phyloP scores from a whole-genome alignment of 1,140 invertebrate species.

The Drosophila trapezifrons region DNA sequence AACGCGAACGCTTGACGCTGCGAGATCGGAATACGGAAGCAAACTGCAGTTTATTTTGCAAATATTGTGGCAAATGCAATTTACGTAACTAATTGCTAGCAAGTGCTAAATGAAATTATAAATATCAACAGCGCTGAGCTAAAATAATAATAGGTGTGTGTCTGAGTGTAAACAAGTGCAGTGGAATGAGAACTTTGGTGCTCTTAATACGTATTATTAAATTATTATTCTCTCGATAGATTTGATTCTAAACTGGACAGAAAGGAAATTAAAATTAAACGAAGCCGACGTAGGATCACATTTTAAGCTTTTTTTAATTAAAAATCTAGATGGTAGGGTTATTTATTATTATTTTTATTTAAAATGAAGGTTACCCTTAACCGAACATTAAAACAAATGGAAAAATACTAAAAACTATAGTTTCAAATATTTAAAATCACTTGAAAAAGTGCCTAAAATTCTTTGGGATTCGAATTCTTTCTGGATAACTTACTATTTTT shows the following conservation, averaged over 20 bases:
- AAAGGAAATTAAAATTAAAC: not conserved
- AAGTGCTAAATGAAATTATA: constrained; percentile 24
- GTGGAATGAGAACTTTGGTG: not conserved
- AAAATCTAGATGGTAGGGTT: not conserved
- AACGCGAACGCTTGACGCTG: constrained; percentile 39
- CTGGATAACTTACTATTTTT: too few species aligned
- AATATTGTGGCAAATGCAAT: constrained; percentile 38
- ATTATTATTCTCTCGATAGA: not conserved
- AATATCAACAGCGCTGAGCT: constrained; percentile 18
- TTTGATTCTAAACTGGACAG: not conserved
- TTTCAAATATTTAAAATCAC: not conserved
- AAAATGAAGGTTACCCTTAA: too few species aligned
- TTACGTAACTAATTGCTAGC: constrained; percentile 57
- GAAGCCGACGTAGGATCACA: too few species aligned
- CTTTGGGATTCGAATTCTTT: too few species aligned
- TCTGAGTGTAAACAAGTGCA: not conserved
- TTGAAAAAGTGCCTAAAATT: not conserved
- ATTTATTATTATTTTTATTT: not conserved
- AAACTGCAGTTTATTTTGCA: constrained; percentile 19
- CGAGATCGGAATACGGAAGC: constrained; percentile 52
- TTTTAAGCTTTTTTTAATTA: too few species aligned
- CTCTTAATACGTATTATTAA: not conserved
- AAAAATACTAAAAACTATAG: not conserved
- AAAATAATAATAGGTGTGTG: constrained; percentile 10
- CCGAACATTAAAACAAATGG: too few species aligned